Base-by-base conservation (phyloP, 2,888 invertebrate species). In the Lithophane ornitopus region DNA sequence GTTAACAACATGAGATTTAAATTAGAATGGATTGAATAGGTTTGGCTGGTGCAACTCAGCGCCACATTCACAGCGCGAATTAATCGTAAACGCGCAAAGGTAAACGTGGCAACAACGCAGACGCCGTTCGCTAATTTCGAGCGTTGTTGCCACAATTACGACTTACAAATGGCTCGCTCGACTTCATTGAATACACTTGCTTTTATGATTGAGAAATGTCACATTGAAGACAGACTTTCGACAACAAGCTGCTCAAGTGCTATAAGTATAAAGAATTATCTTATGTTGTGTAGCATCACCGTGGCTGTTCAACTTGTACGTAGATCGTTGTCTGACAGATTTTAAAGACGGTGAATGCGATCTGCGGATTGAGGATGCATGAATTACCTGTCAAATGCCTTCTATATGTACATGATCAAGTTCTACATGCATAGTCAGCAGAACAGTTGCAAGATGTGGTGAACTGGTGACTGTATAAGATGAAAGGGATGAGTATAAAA, bases 51-150 rank as follows among this genome's bases (percentile, higher is more conserved):
- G 85, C 86, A 86, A 85, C 82, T 85, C 78, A 76, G 78, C 84
- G 88, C 83, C 80, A 88, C 87, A 89, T 89, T 90, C 89, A 89
- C 88, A 87, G 87, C 87, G 90, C 87, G 89, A 90, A 91, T 91
- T 90, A 89, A 91, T 91, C 83, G 88, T 88, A 90, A 88, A 87
- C 87, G 87, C 86, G 86, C 87, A 87, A 88, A 89, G 87, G 90
- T 90, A 91, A 89, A 91, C 90, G 91, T 91, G 91, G 92, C 92
- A 91, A 91, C 90, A 89, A 80, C 76, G 81, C 84, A 82, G 79
- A 83, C 81, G 76, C 78, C 75, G 69, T 78, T 82, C 44, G 84
- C 67, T 83, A 75, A 87, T 82, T 80, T 79, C 46, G 66, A 78
- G 69, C 69, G 67, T 67, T 67, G 67, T 79, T 76, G 75, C 70